Percentiles rank a stretch among this genome's conserved stretches.
These are phyloP conservation scores for Saturnia japonica DNA, from an alignment of 2,888 invertebrate species.

Conservation along the genomic window DNA sequence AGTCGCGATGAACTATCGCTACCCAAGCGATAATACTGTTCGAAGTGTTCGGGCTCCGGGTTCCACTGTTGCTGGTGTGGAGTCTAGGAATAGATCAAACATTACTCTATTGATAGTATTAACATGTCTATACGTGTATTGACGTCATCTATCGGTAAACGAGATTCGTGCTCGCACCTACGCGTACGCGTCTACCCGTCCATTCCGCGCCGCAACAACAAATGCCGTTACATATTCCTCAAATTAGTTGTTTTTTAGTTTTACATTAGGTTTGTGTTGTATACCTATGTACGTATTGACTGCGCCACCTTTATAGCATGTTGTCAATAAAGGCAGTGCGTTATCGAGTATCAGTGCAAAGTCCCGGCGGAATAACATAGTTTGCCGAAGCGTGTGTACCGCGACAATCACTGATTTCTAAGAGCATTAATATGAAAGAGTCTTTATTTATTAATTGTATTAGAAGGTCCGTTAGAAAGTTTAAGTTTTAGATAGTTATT, in stretches of 20 bases:
- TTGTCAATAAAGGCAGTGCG: too few species aligned
- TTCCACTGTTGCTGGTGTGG: too few species aligned
- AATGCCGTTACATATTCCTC: background rate
- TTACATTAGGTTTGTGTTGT: background rate
- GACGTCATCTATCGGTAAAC: background rate
- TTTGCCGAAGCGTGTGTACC: too few species aligned
- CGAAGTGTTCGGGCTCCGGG: too few species aligned
- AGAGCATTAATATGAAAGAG: background rate
- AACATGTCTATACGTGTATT: background rate
- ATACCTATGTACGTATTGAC: too few species aligned
- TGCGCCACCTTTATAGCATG: too few species aligned
- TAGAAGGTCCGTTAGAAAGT: background rate
- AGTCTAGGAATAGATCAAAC: background rate
- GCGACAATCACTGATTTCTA: too few species aligned
- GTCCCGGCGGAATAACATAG: too few species aligned
- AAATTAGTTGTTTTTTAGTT: background rate
- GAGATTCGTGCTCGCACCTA: background rate
- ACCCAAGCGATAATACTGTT: too few species aligned
- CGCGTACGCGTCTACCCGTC: background rate
- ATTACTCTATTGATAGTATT: background rate
- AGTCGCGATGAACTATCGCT: too few species aligned
- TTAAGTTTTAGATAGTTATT: background rate
- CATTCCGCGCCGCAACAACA: background rate
- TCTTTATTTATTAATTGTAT: background rate
- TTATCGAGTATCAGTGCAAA: background rate